Evolutionary conservation across 2,888 invertebrate species (phyloP).

Genomic region (Leucania comma): DNA sequence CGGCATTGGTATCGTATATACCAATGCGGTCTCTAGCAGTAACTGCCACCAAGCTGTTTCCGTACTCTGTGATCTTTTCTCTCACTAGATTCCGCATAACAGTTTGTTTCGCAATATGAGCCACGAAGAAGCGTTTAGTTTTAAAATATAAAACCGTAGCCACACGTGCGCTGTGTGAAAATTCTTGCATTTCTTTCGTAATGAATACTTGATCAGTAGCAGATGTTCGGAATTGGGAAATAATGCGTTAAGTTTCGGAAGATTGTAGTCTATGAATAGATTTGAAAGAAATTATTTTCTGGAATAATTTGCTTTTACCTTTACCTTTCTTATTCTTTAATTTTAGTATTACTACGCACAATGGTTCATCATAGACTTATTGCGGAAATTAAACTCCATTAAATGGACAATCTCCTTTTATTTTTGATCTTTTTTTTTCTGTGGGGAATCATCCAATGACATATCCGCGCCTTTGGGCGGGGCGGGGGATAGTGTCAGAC

Average conservation of each 20-base stretch:
- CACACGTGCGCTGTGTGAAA: conserved; percentile 50
- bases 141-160: conserved; percentile 57
- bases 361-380: too few relatives aligned
- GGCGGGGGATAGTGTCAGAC: too few relatives aligned
- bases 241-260: conserved; percentile 20
- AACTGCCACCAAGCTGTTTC: neutral
- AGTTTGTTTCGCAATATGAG: conserved; percentile 61
- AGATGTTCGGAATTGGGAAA: conserved; percentile 17
- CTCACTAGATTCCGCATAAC: conserved; percentile 48
- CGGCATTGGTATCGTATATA: neutral
- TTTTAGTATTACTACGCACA: too few relatives aligned
- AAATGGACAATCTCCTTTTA: too few relatives aligned
- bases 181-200: conserved; percentile 27
- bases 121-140: conserved; percentile 59
- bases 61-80: neutral
- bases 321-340: too few relatives aligned
- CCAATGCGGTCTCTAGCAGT: neutral
- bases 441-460: too few relatives aligned
- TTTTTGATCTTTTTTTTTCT: too few relatives aligned
- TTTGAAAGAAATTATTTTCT: neutral
- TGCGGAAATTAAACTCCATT: too few relatives aligned
- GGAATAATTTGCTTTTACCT: too few relatives aligned
- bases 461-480: too few relatives aligned
- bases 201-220: conserved; percentile 35
- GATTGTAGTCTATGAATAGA: conserved; percentile 8